Evolutionary conservation across 1,140 invertebrate species (phyloP).

Genomic region (Patella vulgata): DNA sequence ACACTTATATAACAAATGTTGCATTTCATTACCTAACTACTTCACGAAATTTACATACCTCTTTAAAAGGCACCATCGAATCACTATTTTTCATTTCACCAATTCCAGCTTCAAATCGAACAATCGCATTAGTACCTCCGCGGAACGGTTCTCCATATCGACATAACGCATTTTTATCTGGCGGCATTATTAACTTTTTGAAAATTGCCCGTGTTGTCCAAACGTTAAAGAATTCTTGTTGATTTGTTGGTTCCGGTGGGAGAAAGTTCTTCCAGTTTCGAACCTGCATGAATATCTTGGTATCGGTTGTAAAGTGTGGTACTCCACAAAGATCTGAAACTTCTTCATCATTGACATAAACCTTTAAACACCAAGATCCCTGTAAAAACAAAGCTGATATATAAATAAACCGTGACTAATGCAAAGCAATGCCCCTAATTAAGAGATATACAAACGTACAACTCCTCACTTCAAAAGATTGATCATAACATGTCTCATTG

Average conservation of each 20-base stretch:
- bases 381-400: conserved; percentile 2
- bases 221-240: not conserved
- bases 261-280: conserved; percentile 41
- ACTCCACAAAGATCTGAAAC: conserved; percentile 35
- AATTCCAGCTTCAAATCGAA: conserved; percentile 41
- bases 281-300: conserved; percentile 29
- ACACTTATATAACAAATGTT: too few species aligned
- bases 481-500: too few species aligned
- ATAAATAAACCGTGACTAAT: too few species aligned
- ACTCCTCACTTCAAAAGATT: too few species aligned
- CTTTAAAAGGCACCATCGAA: conserved; percentile 21
- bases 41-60: conserved; percentile 4
- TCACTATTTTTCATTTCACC: conserved; percentile 13
- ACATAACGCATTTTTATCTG: conserved; percentile 17
- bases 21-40: too few species aligned
- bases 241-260: not conserved
- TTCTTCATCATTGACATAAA: conserved; percentile 23
- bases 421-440: too few species aligned
- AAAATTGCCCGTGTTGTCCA: conserved; percentile 31
- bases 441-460: too few species aligned
- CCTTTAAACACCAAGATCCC: conserved; percentile 32
- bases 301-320: conserved; percentile 23
- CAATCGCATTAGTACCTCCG: conserved; percentile 31
- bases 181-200: conserved; percentile 31
- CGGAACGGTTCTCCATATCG: conserved; percentile 38